Evolutionary conservation across 2,797 vertebrate species (phyloP), one percentile per base, ranked within the genome.

Genomic region (Sebastes trivittatus): DNA sequence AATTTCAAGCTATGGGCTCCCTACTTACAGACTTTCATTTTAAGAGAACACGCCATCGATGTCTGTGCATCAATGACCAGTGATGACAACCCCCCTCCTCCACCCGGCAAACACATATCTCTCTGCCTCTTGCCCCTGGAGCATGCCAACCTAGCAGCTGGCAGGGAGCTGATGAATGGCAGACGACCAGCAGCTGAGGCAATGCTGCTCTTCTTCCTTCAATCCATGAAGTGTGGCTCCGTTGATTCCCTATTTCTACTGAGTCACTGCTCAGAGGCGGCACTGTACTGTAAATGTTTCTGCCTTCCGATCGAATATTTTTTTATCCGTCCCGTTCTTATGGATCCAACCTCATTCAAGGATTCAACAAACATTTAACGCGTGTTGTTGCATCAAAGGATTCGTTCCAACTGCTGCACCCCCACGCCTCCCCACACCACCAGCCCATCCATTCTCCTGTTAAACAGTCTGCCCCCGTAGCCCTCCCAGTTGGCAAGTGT

Each of bases 121-220:
- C 71, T 84, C 78, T 83, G 74, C 74, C 78, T 88, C 80, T 75
- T 80, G 71, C 67, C 87, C 86, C 88, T 74, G 67, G 75, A 86
- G 83, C 89, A 81, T 85, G 86, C 87, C 93, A 93, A 85, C 81
- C 87, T 68, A 88, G 90, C 92, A 94, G 93, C 92, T 94, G 94
- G 93, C 91, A 90, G 72, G 59, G 85, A 89, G 87, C 91, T 92
- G 87, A 94, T 87, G 89, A 82, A 94, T 94, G 93, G 91, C 92
- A 93, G 83, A 74, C 52, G 64, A 93, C 92, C 92, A 92, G 85
- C 79, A 88, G 85, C 77, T 85, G 81, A 80, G 62, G 83, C 83
- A 85, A 75, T 62, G 69, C 71, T 88, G 74, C 77, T 85, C 67
- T 74, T 86, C 87, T 74, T 76, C 67, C 82, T 72, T 75, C 42